Evolutionary conservation across 2,797 vertebrate species (phyloP), one percentile per base, ranked within the genome.

Genomic region (Atherinosoma microstoma): DNA sequence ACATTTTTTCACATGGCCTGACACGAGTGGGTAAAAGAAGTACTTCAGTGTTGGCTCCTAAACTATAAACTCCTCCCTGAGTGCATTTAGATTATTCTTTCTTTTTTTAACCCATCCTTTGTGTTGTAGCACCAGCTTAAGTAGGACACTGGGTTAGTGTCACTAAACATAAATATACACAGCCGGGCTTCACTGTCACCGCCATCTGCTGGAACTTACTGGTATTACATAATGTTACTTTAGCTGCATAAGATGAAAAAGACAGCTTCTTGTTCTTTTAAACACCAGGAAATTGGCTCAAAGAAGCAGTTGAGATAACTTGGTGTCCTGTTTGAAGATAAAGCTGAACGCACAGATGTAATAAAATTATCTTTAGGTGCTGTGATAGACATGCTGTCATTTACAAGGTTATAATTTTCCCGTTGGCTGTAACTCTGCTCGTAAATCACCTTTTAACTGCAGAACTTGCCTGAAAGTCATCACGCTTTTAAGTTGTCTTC

Each of bases 91-190:
- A 7, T 54, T 54, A 27, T 29, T 51, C n/a, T 22, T 34, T 27
- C 24, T 27, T 20, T 40, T 13, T 7, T 47, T 5, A 5, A 32
- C 24, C 15, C 42, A 20, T 70, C 15, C 4, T 22, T 30, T 71
- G 54, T 36, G 75, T 65, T 73, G 42, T 73, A 80, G 67, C 67
- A 13, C 1, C 40, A 36, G 71, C 66, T 36, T 79, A 84, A n/a
- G 80, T 76, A 83, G 85, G 79, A 83, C 82, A 83, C 75, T 82
- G 63, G 79, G 74, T 84, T 77, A 79, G 76, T 89, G 81, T 84
- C 61, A 79, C 87, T 61, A 5, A 76, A 76, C 73, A 71, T 6
- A 45, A 80, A 79, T 45, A 72, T 47, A 64, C 58, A 53, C 61
- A 59, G 65, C 60, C 56, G 53, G 42, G 67, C 54, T 35, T 60